phyloP scores from a whole-genome alignment of 2,888 invertebrate species.

The Drosophila tripunctata region DNA sequence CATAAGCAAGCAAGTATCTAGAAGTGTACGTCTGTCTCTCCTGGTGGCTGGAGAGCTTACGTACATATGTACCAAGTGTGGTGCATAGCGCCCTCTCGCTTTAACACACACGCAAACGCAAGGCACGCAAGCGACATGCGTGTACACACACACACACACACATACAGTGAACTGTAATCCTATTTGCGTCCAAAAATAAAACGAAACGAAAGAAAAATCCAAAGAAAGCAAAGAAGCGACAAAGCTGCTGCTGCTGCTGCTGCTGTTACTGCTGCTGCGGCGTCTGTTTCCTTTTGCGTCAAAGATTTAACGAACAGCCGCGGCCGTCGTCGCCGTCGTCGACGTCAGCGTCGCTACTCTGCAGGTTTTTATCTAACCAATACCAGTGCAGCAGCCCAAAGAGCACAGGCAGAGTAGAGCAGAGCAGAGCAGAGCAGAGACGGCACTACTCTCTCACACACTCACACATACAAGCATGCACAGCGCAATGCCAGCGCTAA shows the following conservation, averaged over 20 bases:
- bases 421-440: conserved; percentile 21
- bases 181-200: conserved; percentile 74
- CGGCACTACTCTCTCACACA: conserved; percentile 32
- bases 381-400: conserved; percentile 49
- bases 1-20: not conserved
- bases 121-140: conserved; percentile 60
- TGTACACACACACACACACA: conserved; percentile 26
- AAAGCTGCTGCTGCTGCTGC: conserved; percentile 54
- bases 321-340: conserved; percentile 20
- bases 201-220: conserved; percentile 65
- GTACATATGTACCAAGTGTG: conserved; percentile 7
- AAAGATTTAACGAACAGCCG: conserved; percentile 50
- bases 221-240: conserved; percentile 63
- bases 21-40: conserved; percentile 33
- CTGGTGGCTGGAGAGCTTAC: conserved; percentile 46
- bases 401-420: conserved; percentile 29
- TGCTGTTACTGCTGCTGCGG: conserved; percentile 37
- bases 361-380: conserved; percentile 72
- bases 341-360: conserved; percentile 39
- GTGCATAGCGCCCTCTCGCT: conserved; percentile 45
- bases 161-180: conserved; percentile 59
- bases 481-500: conserved; percentile 19
- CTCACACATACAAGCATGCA: conserved; percentile 7
- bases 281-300: conserved; percentile 59
- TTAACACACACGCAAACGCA: conserved; percentile 39